These are phyloP conservation scores for Mythimna pallens DNA, from an alignment of 2,888 invertebrate genomes.

Conservation along the genomic window DNA sequence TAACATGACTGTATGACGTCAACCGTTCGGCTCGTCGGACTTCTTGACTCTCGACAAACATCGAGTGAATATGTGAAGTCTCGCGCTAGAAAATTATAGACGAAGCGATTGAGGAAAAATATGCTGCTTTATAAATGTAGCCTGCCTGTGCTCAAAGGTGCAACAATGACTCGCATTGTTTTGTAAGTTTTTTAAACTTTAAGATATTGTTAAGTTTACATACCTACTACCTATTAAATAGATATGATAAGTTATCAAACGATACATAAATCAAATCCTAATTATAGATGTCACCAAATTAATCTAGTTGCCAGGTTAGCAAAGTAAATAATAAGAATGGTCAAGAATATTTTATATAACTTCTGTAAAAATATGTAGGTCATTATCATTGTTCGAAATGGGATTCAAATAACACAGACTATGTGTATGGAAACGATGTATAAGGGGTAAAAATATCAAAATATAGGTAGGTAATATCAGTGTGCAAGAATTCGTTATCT, in stretches of 20 bases:
- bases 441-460: conserved; percentile 11
- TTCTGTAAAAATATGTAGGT: conserved; percentile 25
- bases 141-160: conserved; percentile 21
- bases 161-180: conserved; percentile 41
- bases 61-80: conserved; percentile 80
- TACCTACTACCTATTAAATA: conserved; percentile 8
- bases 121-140: conserved; percentile 54
- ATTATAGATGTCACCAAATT: conserved; percentile 22
- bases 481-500: conserved; percentile 44
- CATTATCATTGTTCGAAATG: conserved; percentile 25
- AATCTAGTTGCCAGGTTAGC: neutral
- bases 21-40: conserved; percentile 89
- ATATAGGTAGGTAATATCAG: conserved; percentile 11
- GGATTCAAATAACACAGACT: neutral
- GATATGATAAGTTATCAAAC: conserved; percentile 27
- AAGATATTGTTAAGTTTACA: conserved; percentile 3
- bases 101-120: conserved; percentile 78
- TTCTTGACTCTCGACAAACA: conserved; percentile 89
- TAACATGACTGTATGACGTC: conserved; percentile 88
- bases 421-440: conserved; percentile 1
- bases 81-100: conserved; percentile 84
- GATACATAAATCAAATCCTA: conserved; percentile 15
- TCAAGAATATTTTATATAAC: conserved; percentile 16
- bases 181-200: conserved; percentile 24
- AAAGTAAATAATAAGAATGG: conserved; percentile 11